phyloP scores from a whole-genome alignment of 2,113 vertebrate genomes.

The Patagioenas fasciata region DNA sequence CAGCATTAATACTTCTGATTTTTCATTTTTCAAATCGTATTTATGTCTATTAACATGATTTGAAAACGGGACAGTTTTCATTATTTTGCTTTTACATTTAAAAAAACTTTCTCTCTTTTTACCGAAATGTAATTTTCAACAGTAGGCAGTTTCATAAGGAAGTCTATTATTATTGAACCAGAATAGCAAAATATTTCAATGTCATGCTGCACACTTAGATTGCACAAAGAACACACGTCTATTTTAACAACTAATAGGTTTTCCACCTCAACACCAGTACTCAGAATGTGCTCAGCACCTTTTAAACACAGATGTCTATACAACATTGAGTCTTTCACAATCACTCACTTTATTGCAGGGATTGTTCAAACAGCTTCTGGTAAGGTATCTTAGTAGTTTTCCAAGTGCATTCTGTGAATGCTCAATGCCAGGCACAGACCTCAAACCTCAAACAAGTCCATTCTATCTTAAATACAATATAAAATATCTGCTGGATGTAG shows the following conservation, averaged over 20 bases:
- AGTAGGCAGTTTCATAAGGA: not conserved
- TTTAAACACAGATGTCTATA: not conserved
- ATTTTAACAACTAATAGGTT: not conserved
- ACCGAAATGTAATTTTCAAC: not conserved
- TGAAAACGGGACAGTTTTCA: not conserved
- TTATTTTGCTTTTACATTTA: not conserved
- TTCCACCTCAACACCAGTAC: not conserved
- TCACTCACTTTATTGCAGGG: not conserved
- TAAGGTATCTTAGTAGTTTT: not conserved
- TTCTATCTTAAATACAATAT: not conserved
- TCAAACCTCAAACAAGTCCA: not conserved
- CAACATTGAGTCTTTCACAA: rapidly evolving
- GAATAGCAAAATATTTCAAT: not conserved
- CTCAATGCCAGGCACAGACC: not conserved
- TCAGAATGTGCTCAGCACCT: not conserved
- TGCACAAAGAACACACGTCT: rapidly evolving
- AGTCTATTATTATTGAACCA: not conserved
- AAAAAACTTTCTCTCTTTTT: not conserved
- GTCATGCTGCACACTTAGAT: not conserved
- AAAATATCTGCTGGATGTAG: not conserved
- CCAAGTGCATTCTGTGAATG: not conserved
- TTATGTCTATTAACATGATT: not conserved
- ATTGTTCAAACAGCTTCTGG: not conserved
- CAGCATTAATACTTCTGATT: not conserved
- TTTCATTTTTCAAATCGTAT: not conserved